Conservation (phyloP, 2,888 invertebrate species). For the Noctuana brunneofusca region DNA sequence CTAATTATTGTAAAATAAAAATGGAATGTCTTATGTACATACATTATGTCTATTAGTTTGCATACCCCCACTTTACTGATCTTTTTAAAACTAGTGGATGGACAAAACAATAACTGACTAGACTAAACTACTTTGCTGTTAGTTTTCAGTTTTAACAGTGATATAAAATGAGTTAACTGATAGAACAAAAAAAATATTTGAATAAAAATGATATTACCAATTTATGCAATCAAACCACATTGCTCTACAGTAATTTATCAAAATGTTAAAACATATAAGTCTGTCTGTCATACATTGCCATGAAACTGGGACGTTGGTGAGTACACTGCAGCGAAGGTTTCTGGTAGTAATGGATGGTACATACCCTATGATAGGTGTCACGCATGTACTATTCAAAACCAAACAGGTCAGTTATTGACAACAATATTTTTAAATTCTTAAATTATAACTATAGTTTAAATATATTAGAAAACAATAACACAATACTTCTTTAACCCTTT, state of each 20-base stretch:
- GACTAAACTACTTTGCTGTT: constrained; percentile 12
- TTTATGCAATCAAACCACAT: not conserved
- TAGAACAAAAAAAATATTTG: not conserved
- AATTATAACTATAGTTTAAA: not conserved
- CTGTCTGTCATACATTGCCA: too few relatives aligned
- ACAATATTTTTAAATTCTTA: not conserved
- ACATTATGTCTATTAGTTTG: not conserved
- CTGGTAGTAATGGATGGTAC: too few relatives aligned
- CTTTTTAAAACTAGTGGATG: constrained; percentile 20
- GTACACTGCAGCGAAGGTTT: too few relatives aligned
- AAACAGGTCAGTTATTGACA: constrained; percentile 7
- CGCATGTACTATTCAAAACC: not conserved
- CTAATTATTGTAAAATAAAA: constrained; percentile 13
- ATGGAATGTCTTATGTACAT: constrained; percentile 5
- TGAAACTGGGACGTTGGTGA: too few relatives aligned
- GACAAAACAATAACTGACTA: constrained; percentile 22
- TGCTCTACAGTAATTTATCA: too few relatives aligned
- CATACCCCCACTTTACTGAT: constrained; percentile 10
- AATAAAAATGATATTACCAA: not conserved
- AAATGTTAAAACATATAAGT: too few relatives aligned
- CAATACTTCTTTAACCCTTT: constrained; percentile 9
- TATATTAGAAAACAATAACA: constrained; percentile 1
- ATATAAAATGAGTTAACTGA: not conserved
- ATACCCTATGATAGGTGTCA: too few relatives aligned
- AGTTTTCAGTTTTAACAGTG: not conserved